Evolutionary conservation across 2,888 invertebrate species (phyloP).

Genomic region (Orchestes rusci): DNA sequence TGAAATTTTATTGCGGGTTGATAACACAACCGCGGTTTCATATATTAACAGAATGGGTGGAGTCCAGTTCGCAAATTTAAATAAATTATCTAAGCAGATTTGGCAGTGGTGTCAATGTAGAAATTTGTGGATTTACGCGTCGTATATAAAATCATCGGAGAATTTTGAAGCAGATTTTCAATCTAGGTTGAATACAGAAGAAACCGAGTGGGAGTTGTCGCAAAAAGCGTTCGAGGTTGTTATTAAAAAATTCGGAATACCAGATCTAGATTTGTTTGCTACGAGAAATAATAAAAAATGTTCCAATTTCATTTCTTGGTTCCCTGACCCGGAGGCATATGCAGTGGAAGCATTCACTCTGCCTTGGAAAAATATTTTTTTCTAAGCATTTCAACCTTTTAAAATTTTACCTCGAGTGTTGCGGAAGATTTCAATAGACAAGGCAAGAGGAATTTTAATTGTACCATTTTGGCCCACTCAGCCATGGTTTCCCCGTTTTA

Average conservation of each 20-base stretch:
- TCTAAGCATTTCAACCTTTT: constrained; percentile 15
- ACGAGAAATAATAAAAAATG: constrained; percentile 7
- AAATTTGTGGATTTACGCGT: constrained; percentile 16
- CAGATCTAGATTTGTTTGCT: constrained; percentile 10
- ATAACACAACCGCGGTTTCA: constrained; percentile 18
- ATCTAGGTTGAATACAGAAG: constrained; percentile 1
- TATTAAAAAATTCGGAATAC: constrained; percentile 1
- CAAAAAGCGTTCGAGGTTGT: constrained; percentile 3
- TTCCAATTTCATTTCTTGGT: constrained; percentile 7
- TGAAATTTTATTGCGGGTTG: constrained; percentile 14
- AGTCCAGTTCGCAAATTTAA: constrained; percentile 7
- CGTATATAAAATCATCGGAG: constrained; percentile 14
- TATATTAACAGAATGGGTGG: constrained; percentile 17
- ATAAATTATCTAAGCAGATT: constrained; percentile 7
- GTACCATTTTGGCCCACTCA: constrained; percentile 11
- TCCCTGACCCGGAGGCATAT: constrained; percentile 4
- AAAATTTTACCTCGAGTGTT: constrained; percentile 1
- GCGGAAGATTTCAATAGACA: constrained; percentile 12
- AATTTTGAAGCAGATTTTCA: constrained; percentile 16
- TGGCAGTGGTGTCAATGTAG: constrained; percentile 19
- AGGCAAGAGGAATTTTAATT: constrained; percentile 13
- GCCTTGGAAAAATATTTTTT: constrained; percentile 3
- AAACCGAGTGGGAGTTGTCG: constrained; percentile 1
- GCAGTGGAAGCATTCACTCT: constrained; percentile 13
- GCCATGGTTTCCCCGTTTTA: constrained; percentile 12